These are phyloP conservation scores for Pocillopora damicornis DNA, from an alignment of 64 coral and sea anemone species.

Conservation along the genomic window DNA sequence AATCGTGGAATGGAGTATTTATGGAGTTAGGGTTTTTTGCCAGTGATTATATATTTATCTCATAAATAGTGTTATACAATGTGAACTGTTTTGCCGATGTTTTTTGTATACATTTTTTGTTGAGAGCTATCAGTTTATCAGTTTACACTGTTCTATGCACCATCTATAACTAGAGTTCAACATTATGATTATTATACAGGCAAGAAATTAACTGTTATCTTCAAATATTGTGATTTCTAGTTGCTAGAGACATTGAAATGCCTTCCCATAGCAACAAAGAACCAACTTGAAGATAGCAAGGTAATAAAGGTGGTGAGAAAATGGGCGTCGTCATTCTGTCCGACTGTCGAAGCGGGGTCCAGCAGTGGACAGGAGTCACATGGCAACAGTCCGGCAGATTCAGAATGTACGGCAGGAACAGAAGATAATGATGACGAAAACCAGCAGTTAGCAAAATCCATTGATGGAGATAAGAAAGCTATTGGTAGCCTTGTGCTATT, in stretches of 20 bases:
- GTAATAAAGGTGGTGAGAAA: slow-evolving; percentile 88
- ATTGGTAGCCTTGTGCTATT: slow-evolving; percentile 28
- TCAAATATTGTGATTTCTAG: slow-evolving; percentile 27
- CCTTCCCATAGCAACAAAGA: slow-evolving; percentile 80
- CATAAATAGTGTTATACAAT: no score
- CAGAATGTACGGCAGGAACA: slow-evolving; percentile 44
- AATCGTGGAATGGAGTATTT: no score
- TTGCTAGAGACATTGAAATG: slow-evolving; percentile 75
- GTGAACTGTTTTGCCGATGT: no score
- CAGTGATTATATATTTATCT: no score
- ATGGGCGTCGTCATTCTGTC: slow-evolving; percentile 60
- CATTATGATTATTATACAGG: not conserved
- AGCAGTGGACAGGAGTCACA: slow-evolving; percentile 62
- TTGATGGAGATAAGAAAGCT: slow-evolving; percentile 17
- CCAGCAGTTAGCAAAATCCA: slow-evolving; percentile 22
- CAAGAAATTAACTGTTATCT: not conserved
- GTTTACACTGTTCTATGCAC: no score
- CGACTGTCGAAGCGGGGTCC: not conserved
- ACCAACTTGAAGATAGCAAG: slow-evolving; percentile 97
- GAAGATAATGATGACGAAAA: slow-evolving; percentile 40
- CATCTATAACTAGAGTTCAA: not conserved
- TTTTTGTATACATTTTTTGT: no score
- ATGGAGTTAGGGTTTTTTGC: no score
- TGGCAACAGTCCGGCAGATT: slow-evolving; percentile 59
- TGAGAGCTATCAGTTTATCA: no score